These are phyloP conservation scores for Tachypleus tridentatus DNA, from an alignment of 1,140 invertebrate species.

Conservation along the genomic window DNA sequence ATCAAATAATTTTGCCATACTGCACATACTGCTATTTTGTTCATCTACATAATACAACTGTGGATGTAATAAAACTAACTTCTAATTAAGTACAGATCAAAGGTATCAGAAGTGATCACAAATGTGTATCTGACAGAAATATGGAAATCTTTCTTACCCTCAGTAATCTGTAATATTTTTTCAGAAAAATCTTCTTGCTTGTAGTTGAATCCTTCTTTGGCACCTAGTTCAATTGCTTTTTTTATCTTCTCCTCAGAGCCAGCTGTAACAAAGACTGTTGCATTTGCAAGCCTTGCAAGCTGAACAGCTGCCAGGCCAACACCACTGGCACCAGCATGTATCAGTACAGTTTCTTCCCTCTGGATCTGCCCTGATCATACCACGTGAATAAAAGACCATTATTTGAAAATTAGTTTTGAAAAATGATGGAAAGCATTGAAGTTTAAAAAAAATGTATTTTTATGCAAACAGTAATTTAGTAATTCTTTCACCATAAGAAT, in stretches of 20 bases:
- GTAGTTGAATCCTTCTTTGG: conserved; percentile 31
- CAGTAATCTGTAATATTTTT: conserved; percentile 23
- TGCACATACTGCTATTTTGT: too few species aligned
- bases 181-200: conserved; percentile 28
- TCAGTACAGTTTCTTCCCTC: conserved; percentile 29
- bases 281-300: conserved; percentile 27
- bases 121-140: too few species aligned
- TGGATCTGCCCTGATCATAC: not conserved
- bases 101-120: too few species aligned
- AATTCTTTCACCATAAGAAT: too few species aligned
- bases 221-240: conserved; percentile 27
- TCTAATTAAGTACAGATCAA: too few species aligned
- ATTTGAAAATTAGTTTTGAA: too few species aligned
- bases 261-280: conserved; percentile 29
- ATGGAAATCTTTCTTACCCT: not conserved
- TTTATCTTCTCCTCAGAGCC: conserved; percentile 31
- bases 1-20: too few species aligned
- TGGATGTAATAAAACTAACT: too few species aligned
- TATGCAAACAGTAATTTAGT: too few species aligned
- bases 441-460: too few species aligned
- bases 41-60: too few species aligned
- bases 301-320: conserved; percentile 34
- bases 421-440: too few species aligned
- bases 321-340: conserved; percentile 35
- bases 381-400: not conserved